Evolutionary conservation across 2,113 vertebrate genomes (phyloP).

Genomic region (Ceyx margarethae): DNA sequence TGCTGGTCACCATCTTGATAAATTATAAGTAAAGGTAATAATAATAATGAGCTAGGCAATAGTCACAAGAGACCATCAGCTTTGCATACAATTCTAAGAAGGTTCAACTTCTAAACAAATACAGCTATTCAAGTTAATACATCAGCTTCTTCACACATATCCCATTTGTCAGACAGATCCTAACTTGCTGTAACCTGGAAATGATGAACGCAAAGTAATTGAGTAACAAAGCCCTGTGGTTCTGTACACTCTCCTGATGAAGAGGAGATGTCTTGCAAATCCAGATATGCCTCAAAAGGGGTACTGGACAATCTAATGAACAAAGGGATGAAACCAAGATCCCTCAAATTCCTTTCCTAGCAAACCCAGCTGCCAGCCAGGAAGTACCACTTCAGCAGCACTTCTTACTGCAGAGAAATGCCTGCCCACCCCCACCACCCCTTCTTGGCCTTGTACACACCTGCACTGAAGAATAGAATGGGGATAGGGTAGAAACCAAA

Average conservation of each 20-base stretch:
- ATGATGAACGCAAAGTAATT: background rate
- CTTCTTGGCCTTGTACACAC: background rate
- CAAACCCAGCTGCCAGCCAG: background rate
- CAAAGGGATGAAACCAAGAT: background rate
- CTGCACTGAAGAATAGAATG: background rate
- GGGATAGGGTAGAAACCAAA: background rate
- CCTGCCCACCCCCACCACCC: rapidly evolving
- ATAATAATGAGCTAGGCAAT: background rate
- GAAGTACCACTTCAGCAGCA: background rate
- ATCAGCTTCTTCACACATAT: background rate
- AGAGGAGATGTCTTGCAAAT: background rate
- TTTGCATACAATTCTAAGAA: background rate
- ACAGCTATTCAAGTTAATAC: background rate
- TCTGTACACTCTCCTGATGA: background rate
- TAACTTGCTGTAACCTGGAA: background rate
- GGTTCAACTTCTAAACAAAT: background rate
- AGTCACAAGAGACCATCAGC: background rate
- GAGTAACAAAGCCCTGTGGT: background rate
- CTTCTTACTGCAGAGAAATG: background rate
- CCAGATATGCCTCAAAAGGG: background rate
- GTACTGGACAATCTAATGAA: background rate
- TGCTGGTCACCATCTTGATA: background rate
- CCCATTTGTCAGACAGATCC: background rate
- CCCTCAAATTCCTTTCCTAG: background rate
- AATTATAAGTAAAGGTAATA: background rate